Evolutionary conservation across 2,888 invertebrate genomes (phyloP).

Genomic region (Isoperla grammatica): DNA sequence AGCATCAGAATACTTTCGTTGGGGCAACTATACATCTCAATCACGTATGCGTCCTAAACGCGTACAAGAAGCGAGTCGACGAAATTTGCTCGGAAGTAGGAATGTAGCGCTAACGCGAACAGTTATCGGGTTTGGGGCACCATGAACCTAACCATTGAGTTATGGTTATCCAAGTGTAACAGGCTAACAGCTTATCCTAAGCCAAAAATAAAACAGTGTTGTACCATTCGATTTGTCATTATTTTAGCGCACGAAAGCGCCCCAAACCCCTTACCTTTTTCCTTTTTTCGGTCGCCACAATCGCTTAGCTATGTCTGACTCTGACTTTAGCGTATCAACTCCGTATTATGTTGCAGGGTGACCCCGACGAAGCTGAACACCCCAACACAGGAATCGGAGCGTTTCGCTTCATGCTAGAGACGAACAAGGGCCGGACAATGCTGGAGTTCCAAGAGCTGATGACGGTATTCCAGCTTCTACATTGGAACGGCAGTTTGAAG

Average conservation of each 20-base stretch:
- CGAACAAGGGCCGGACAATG: conserved; percentile 75
- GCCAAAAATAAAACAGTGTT: too few relatives aligned
- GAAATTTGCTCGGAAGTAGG: conserved; percentile 1
- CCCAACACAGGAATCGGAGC: conserved; percentile 73
- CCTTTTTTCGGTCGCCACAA: too few relatives aligned
- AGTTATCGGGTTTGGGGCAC: background rate
- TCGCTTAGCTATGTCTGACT: too few relatives aligned
- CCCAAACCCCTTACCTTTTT: too few relatives aligned
- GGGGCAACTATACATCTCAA: background rate
- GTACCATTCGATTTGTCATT: too few relatives aligned
- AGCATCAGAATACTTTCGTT: too few relatives aligned
- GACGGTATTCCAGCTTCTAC: conserved; percentile 94
- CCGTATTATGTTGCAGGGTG: conserved; percentile 38
- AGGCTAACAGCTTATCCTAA: too few relatives aligned
- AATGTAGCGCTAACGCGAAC: background rate
- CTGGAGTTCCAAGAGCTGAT: conserved; percentile 93
- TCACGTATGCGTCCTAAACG: conserved; percentile 5
- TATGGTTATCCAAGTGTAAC: too few relatives aligned
- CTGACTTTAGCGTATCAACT: too few relatives aligned
- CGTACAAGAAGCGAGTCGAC: background rate
- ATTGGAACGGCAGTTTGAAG: conserved; percentile 95
- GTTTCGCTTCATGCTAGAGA: conserved; percentile 60
- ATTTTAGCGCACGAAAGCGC: too few relatives aligned
- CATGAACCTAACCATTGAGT: too few relatives aligned
- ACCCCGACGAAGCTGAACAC: conserved; percentile 45